Conservation (phyloP, 2,888 invertebrate genomes). For the Torymus auratus region DNA sequence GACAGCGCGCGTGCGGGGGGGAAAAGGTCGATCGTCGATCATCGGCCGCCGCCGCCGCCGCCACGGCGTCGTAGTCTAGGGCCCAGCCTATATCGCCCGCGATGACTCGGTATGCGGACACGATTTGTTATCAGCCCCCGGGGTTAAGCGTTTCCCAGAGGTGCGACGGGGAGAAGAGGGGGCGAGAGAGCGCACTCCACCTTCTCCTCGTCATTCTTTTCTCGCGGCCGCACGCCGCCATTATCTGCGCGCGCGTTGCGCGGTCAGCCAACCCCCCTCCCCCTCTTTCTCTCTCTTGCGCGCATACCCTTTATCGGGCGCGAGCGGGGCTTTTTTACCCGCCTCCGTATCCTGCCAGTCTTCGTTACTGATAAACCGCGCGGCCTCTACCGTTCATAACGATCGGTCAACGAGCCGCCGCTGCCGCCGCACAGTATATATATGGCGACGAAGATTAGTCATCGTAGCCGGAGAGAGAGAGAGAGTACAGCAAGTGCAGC, state of each 20-base stretch:
- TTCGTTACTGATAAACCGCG: constrained; percentile 58
- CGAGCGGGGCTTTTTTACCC: constrained; percentile 50
- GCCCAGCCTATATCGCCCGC: constrained; percentile 39
- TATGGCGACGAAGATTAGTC: constrained; percentile 68
- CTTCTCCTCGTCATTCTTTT: constrained; percentile 43
- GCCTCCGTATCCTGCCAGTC: constrained; percentile 41
- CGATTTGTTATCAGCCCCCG: constrained; percentile 71
- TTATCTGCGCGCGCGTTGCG: constrained; percentile 21
- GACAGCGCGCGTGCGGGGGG: neutral
- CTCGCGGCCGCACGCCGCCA: constrained; percentile 44
- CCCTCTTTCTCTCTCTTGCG: constrained; percentile 43
- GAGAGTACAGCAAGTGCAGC: constrained; percentile 1
- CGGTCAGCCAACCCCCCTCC: constrained; percentile 20
- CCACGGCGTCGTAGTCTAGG: too few relatives aligned
- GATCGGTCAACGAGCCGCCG: constrained; percentile 69
- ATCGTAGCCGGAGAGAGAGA: constrained; percentile 63
- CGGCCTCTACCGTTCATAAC: constrained; percentile 65
- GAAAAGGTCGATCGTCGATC: constrained; percentile 68
- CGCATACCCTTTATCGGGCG: constrained; percentile 38
- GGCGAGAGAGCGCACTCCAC: constrained; percentile 10
- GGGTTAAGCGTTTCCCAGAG: constrained; percentile 71
- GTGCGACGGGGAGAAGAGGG: constrained; percentile 23
- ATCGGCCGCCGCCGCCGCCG: constrained; percentile 59
- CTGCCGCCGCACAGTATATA: too few relatives aligned
- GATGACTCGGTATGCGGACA: constrained; percentile 69